Evolutionary conservation across 2,113 vertebrate species (phyloP).

Genomic region (Oryzias melastigma): DNA sequence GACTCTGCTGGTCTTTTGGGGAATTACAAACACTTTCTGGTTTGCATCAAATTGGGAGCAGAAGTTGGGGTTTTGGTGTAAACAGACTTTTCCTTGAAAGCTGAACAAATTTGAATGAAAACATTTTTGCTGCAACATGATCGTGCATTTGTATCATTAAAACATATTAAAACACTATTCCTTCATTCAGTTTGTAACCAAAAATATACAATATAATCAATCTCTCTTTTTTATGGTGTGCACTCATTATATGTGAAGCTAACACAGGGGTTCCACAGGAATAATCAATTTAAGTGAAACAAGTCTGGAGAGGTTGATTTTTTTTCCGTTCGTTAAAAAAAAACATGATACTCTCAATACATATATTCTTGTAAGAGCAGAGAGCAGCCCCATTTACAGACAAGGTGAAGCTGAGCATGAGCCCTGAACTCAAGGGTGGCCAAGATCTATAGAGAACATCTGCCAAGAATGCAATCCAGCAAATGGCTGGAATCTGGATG

Average conservation of each 20-base stretch:
- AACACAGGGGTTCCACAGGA: constrained; percentile 30
- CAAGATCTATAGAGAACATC: constrained; percentile 53
- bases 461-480: constrained; percentile 66
- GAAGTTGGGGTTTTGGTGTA: too few relatives aligned
- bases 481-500: constrained; percentile 53
- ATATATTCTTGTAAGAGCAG: constrained; percentile 37
- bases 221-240: too few relatives aligned
- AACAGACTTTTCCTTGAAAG: too few relatives aligned
- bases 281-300: constrained; percentile 28
- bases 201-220: not conserved
- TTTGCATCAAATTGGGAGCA: too few relatives aligned
- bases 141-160: too few relatives aligned
- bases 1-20: too few relatives aligned
- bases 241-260: not conserved
- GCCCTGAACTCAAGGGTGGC: constrained; percentile 53
- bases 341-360: constrained; percentile 33
- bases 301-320: constrained; percentile 10
- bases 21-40: too few relatives aligned
- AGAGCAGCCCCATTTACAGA: constrained; percentile 39
- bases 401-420: constrained; percentile 54
- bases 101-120: too few relatives aligned
- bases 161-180: not conserved
- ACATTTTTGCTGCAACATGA: too few relatives aligned
- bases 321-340: constrained; percentile 30
- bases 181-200: not conserved